Evolutionary conservation across 2,113 vertebrate species (phyloP), one percentile per base, ranked within the genome.

Genomic region (Athene cunicularia): DNA sequence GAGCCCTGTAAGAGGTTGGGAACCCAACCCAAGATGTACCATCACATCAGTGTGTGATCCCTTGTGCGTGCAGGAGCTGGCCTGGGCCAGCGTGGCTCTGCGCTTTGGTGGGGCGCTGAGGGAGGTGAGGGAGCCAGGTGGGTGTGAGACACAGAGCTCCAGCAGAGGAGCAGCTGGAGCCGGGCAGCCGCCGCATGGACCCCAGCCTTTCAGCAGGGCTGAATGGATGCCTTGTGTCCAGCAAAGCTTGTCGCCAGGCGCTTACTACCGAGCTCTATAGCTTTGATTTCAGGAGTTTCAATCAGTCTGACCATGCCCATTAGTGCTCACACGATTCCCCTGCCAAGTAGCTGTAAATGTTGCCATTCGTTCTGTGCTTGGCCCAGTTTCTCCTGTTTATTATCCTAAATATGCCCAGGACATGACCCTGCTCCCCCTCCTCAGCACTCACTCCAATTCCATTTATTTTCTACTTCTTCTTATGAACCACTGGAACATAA

Each of bases 51-150:
- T 49, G 33, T 33, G 24, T 24, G 71, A 28, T 37, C 3, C 2
- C 1, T 4, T 28, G 55, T 37, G 47, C 0, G 0, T 50, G 3
- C 1, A 2, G 49, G 24, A 89, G n/a, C 30, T 17, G 60, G 41
- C 47, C 3, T 3, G 60, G 33, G 64, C 39, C 3, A 4, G 7
- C 4, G 2, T 62, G 2, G 2, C 59, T 1, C 4, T 50, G 32
- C 24, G 1, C 66, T 43, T 79, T 2, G 33, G 7, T 58, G 59
- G 17, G 56, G n/a, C 2, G 6, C 52, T 26, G 58, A 24, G 30
- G 27, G 27, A 58, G 30, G 32, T 20, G 47, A 43, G 56, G 52
- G 47, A 60, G 76, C 72, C 56, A 19, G 6, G 66, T 6, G 66
- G 24, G 23, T 43, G 59, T 52, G 53, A 94, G 80, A 72, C 8